Conservation (phyloP, 2,113 vertebrate species). For the Phoxinus phoxinus region DNA sequence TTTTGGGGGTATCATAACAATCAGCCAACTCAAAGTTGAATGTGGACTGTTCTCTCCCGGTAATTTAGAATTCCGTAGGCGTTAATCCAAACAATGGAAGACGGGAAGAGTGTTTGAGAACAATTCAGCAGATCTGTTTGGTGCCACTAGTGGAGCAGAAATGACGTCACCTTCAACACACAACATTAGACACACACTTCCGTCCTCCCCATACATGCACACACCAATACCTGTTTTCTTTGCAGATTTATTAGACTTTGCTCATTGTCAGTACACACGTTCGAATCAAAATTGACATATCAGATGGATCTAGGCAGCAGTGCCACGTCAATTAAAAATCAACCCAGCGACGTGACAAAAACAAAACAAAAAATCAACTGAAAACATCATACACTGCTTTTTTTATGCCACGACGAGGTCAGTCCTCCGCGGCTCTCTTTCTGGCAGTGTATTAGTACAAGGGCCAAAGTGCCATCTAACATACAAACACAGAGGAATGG, state of each 20-base stretch:
- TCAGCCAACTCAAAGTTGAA: too few relatives aligned
- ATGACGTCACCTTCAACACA: not conserved
- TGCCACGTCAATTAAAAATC: slow-evolving; percentile 70
- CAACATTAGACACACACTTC: not conserved
- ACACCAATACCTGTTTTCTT: slow-evolving; percentile 70
- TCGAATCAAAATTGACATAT: slow-evolving; percentile 76
- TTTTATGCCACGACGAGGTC: slow-evolving; percentile 74
- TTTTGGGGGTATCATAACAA: not conserved
- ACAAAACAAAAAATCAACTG: slow-evolving; percentile 69
- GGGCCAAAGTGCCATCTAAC: slow-evolving; percentile 84
- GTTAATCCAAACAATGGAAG: not conserved
- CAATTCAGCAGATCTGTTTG: not conserved
- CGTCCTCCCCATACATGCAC: slow-evolving; percentile 55
- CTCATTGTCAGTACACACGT: slow-evolving; percentile 77
- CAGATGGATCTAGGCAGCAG: slow-evolving; percentile 70
- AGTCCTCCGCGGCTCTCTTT: slow-evolving; percentile 36
- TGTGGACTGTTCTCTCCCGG: too few relatives aligned
- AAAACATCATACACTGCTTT: slow-evolving; percentile 74
- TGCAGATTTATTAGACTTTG: slow-evolving; percentile 81
- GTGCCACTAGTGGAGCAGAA: not conserved
- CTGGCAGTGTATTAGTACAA: slow-evolving; percentile 92
- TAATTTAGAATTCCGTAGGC: not conserved
- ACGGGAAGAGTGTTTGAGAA: not conserved
- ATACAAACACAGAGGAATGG: slow-evolving; percentile 83
- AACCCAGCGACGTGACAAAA: slow-evolving; percentile 72